Conservation (phyloP, 2,888 invertebrate genomes). For the Troglohyphantes excavatus region DNA sequence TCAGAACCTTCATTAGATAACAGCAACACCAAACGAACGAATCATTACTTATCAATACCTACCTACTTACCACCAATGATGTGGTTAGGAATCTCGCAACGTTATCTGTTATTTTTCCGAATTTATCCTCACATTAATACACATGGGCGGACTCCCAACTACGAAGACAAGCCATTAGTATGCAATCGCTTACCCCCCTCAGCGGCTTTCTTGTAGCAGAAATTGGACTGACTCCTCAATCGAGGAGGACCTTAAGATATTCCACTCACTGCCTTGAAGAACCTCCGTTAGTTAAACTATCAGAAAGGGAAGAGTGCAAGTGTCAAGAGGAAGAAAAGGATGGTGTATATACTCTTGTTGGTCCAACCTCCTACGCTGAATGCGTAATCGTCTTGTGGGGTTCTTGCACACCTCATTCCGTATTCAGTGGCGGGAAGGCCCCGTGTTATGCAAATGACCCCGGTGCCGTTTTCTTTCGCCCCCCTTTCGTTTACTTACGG, state of each 20-base stretch:
- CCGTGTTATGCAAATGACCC: slow-evolving; percentile 41
- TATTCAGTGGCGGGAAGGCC: slow-evolving; percentile 6
- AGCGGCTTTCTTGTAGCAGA: neutral
- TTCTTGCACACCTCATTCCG: slow-evolving; percentile 21
- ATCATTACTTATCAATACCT: too few relatives aligned
- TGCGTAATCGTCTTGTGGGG: slow-evolving; percentile 17
- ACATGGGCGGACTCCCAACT: too few relatives aligned
- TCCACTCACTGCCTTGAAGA: slow-evolving; percentile 11
- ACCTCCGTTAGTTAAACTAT: neutral
- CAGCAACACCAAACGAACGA: too few relatives aligned
- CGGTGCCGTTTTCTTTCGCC: neutral
- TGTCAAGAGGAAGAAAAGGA: slow-evolving; percentile 26
- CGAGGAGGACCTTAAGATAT: slow-evolving; percentile 8
- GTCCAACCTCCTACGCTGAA: neutral
- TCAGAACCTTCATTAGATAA: too few relatives aligned
- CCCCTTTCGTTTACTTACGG: neutral
- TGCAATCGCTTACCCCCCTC: neutral
- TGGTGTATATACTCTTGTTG: slow-evolving; percentile 29
- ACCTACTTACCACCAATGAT: too few relatives aligned
- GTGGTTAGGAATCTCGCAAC: too few relatives aligned
- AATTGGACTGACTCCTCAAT: neutral
- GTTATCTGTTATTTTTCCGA: too few relatives aligned
- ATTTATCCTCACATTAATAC: too few relatives aligned
- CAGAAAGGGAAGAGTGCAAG: slow-evolving; percentile 12
- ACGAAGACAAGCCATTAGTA: too few relatives aligned